Conservation (phyloP, 1,140 invertebrate genomes). For the Drosophila lacteicornis region DNA sequence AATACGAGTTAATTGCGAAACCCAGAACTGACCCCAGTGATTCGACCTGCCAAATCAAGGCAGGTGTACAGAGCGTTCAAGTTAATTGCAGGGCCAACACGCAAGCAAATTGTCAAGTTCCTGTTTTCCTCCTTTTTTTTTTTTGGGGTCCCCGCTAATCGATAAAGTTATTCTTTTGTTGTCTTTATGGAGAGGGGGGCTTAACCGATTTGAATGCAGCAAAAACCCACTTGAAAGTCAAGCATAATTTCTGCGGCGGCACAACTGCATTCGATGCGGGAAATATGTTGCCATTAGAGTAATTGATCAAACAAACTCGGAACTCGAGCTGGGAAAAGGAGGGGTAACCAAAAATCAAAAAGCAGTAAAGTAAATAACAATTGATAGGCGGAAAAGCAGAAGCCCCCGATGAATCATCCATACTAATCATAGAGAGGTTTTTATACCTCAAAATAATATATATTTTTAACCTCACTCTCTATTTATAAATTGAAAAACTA, state of each 20-base stretch:
- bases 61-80: conserved; percentile 60
- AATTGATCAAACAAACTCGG: conserved; percentile 79
- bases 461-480: not conserved
- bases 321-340: conserved; percentile 20
- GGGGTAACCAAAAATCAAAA: conserved; percentile 54
- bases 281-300: conserved; percentile 52
- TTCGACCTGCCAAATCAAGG: conserved; percentile 60
- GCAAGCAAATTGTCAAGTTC: conserved; percentile 71
- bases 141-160: conserved; percentile 58
- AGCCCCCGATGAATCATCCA: not conserved
- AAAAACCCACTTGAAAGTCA: not conserved
- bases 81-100: conserved; percentile 67
- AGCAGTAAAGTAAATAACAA: conserved; percentile 22
- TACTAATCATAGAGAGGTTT: not conserved
- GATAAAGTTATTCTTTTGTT: conserved; percentile 66
- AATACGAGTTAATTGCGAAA: conserved; percentile 76
- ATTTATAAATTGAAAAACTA: not conserved
- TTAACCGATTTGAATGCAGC: conserved; percentile 20
- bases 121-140: conserved; percentile 21
- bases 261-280: conserved; percentile 31
- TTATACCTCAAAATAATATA: too few species aligned
- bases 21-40: conserved; percentile 32
- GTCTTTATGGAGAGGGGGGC: conserved; percentile 36
- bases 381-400: not conserved
- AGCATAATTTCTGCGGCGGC: conserved; percentile 56